Evolutionary conservation across 2,113 vertebrate genomes (phyloP), one percentile per base, ranked within the genome.

Genomic region (Salvator merianae): DNA sequence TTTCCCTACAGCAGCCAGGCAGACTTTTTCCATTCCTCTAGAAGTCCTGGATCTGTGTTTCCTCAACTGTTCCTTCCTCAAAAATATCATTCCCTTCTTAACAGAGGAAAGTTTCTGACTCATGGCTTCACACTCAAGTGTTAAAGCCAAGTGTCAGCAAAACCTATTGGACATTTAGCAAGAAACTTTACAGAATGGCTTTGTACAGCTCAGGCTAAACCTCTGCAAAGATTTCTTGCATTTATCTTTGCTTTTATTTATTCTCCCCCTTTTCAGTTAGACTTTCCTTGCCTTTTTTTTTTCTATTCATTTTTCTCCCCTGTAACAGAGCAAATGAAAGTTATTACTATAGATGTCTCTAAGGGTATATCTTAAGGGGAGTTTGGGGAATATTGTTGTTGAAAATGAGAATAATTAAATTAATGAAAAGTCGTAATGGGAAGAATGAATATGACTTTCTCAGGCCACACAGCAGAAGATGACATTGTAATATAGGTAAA

Each of bases 101-200:
- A 68, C 0, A 0, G 65, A 89, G 69, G 87, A 93, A 89, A 77
- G 79, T 79, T 55, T 75, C 83, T 91, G 80, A 83, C 83, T 91
- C 91, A 90, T 22, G 69, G 72, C 53, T 90, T 94, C 88, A 87
- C 93, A 93, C 84, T 81, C 73, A 0, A 0, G 81, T 90, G 90
- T 0, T 59, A 28, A 92, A 77, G 0, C 43, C 43, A 47, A 1
- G 26, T 79, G n/a, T 80, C 79, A 78, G 20, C 55, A 65, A 0
- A 83, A 88, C 77, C 86, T 53, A 47, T 13, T 38, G 22, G 18
- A 36, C n/a, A 80, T 62, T 91, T 74, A 85, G 62, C 62, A 66
- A 13, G 76, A 50, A 68, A 75, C 82, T n/a, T n/a, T 87, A 59
- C 84, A 50, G 28, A 86, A 77, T 40, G 7, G 1, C 62, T 22